Evolutionary conservation across 2,113 vertebrate species (phyloP).

Genomic region (Illadopsis cleaveri): DNA sequence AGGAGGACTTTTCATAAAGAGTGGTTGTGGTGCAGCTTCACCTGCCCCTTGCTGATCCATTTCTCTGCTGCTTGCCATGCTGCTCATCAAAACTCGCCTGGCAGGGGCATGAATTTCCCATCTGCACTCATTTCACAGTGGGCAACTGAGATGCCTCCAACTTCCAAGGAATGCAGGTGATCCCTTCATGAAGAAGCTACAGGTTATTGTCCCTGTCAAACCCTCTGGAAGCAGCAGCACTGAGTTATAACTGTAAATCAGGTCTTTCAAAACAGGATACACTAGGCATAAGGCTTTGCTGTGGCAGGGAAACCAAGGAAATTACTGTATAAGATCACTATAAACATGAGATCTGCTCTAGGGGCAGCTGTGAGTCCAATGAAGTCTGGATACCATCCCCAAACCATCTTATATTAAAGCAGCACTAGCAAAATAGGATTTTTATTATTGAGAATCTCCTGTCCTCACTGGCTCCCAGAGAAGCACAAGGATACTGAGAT

Average conservation of each 20-base stretch:
- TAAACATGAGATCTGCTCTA: rapidly evolving
- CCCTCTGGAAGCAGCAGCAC: not conserved
- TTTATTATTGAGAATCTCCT: not conserved
- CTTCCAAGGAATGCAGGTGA: rapidly evolving
- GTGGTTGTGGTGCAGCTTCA: not conserved
- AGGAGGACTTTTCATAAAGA: not conserved
- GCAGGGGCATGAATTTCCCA: not conserved
- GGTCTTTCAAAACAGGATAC: not conserved
- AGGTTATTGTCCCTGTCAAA: not conserved
- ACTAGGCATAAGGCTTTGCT: not conserved
- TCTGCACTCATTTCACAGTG: not conserved
- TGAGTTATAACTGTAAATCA: not conserved
- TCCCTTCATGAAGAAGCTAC: not conserved
- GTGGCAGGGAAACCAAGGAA: not conserved
- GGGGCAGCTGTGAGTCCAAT: not conserved
- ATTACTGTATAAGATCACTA: not conserved
- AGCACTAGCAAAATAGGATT: no score
- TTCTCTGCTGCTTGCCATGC: not conserved
- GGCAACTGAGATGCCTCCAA: not conserved
- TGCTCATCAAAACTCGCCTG: not conserved
- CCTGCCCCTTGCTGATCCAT: not conserved
- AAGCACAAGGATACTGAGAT: not conserved
- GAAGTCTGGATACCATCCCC: not conserved
- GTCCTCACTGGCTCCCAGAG: not conserved
- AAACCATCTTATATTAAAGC: not conserved